phyloP scores from a whole-genome alignment of 2,888 invertebrate genomes.

The Netelia inedita region DNA sequence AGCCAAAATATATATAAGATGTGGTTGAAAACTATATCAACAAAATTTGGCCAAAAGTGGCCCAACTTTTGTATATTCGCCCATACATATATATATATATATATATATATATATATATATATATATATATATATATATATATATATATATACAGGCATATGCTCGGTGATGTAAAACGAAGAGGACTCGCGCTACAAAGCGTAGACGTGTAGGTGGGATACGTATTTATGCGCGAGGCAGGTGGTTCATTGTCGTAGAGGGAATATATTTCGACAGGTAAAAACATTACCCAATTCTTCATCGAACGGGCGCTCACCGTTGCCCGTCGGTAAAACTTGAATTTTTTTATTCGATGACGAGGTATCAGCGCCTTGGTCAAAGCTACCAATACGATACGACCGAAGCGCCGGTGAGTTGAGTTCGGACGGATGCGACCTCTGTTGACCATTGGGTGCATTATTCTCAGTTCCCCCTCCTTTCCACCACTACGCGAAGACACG shows the following conservation, averaged over 20 bases:
- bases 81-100: no score
- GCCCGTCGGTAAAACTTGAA: neutral
- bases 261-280: constrained; percentile 43
- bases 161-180: neutral
- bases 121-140: constrained; percentile 17
- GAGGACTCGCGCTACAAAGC: neutral
- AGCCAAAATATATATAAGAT: no score
- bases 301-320: neutral
- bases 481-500: neutral
- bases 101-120: no score
- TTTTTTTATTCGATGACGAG: no score
- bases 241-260: constrained; percentile 47
- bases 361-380: no score
- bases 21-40: no score
- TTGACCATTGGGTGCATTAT: neutral
- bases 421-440: neutral
- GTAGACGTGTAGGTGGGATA: constrained; percentile 46
- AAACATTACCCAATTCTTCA: constrained; percentile 40
- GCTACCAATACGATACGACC: no score
- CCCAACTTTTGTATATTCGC: no score
- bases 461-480: neutral
- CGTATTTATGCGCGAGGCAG: constrained; percentile 54
- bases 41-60: no score
- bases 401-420: neutral
- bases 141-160: constrained; percentile 7